phyloP scores from a whole-genome alignment of 2,888 invertebrate genomes.

The Drosophila antonietae region DNA sequence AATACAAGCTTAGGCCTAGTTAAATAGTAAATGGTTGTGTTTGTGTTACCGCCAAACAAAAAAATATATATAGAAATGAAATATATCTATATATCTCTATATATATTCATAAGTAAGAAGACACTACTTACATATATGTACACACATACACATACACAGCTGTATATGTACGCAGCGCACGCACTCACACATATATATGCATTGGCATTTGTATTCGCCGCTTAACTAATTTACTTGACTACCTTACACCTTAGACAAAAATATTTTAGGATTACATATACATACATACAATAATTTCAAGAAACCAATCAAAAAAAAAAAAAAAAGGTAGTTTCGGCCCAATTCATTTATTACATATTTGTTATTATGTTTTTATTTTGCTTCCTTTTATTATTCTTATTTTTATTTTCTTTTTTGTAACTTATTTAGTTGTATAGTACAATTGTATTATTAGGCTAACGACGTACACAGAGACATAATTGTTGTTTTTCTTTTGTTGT shows the following conservation, averaged over 20 bases:
- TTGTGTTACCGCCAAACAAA: constrained; percentile 23
- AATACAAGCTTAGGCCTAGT: constrained; percentile 59
- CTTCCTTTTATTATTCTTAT: constrained; percentile 9
- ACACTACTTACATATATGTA: constrained; percentile 22
- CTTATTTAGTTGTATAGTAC: constrained; percentile 51
- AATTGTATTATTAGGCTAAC: constrained; percentile 34
- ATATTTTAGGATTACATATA: constrained; percentile 25
- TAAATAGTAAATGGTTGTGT: constrained; percentile 37
- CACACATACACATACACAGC: constrained; percentile 21
- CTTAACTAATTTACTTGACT: constrained; percentile 42
- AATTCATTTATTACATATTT: constrained; percentile 28
- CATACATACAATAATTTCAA: constrained; percentile 24
- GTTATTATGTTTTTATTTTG: constrained; percentile 17
- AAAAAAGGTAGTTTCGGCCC: constrained; percentile 29
- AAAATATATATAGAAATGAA: not conserved
- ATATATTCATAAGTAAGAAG: constrained; percentile 5
- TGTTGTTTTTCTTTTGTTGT: constrained; percentile 4
- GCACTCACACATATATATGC: constrained; percentile 7
- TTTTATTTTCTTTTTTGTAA: constrained; percentile 14
- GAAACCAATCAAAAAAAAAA: constrained; percentile 12
- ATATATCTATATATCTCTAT: constrained; percentile 2
- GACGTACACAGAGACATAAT: constrained; percentile 36
- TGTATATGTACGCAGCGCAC: constrained; percentile 5
- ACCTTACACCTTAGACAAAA: constrained; percentile 34
- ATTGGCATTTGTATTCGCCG: constrained; percentile 23